Evolutionary conservation across 2,113 vertebrate genomes (phyloP).

Genomic region (Thinocorus orbignyianus): DNA sequence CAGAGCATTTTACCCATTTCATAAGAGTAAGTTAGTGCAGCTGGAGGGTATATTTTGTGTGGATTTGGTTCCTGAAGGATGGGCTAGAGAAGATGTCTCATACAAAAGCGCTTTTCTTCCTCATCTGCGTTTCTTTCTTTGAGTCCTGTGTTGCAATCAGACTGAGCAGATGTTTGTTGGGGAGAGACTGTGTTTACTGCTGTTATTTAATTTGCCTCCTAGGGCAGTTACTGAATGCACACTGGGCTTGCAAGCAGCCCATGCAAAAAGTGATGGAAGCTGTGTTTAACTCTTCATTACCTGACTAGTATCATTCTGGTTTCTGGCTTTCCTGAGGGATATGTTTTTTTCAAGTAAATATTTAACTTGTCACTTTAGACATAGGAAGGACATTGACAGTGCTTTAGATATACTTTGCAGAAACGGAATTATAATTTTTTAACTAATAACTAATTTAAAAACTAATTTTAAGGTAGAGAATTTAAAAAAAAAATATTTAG

Average conservation of each 20-base stretch:
- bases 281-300: slow-evolving; percentile 2
- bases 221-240: background rate
- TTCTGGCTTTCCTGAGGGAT: background rate
- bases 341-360: background rate
- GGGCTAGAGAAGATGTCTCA: background rate
- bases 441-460: background rate
- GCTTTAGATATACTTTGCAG: background rate
- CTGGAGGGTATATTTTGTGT: slow-evolving; percentile 8
- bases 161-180: slow-evolving; percentile 32
- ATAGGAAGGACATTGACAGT: background rate
- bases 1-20: background rate
- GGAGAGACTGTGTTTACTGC: background rate
- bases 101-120: background rate
- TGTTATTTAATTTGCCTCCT: slow-evolving; percentile 38
- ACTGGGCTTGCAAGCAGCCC: background rate
- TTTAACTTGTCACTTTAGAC: background rate
- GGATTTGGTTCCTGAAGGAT: background rate
- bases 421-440: background rate
- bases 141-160: background rate
- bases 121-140: background rate
- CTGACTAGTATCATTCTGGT: background rate
- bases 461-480: background rate
- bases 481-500: background rate
- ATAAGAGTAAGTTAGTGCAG: background rate
- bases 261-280: background rate